Evolutionary conservation across 2,113 vertebrate genomes (phyloP).

Genomic region (Axis porcinus): DNA sequence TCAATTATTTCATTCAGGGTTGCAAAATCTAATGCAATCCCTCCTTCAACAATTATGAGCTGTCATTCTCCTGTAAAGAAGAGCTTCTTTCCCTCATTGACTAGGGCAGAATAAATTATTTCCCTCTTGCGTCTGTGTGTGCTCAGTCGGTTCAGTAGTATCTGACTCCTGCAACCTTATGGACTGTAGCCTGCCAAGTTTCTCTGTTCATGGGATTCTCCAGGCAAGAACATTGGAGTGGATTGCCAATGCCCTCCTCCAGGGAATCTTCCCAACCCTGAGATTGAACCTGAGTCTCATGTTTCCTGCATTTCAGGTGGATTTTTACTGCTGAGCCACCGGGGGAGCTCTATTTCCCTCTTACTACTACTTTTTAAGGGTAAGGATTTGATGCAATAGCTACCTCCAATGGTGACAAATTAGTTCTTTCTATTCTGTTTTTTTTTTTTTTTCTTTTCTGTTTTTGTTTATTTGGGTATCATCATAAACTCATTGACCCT

Average conservation of each 20-base stretch:
- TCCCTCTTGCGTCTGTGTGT: not conserved
- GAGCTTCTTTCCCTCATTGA: not conserved
- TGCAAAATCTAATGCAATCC: not conserved
- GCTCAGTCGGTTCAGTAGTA: not conserved
- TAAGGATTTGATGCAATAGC: not conserved
- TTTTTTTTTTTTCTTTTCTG: not conserved
- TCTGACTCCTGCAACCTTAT: not conserved
- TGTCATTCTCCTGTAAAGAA: not conserved
- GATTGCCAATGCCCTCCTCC: not conserved
- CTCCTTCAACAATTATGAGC: not conserved
- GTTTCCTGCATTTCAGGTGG: not conserved
- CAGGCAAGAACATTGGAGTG: not conserved
- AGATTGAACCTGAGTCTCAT: not conserved
- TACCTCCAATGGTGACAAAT: not conserved
- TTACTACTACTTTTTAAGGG: not conserved
- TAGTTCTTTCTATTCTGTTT: not conserved
- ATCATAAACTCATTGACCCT: not conserved
- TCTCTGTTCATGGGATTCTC: not conserved
- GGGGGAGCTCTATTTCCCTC: not conserved
- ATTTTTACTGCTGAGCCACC: not conserved
- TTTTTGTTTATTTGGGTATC: not conserved
- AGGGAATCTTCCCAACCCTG: not conserved
- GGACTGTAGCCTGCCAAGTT: not conserved
- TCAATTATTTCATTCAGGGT: not conserved
- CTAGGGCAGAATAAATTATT: not conserved